These are phyloP conservation scores for Sakesphorus luctuosus DNA, from an alignment of 2,113 vertebrate species.

Conservation along the genomic window DNA sequence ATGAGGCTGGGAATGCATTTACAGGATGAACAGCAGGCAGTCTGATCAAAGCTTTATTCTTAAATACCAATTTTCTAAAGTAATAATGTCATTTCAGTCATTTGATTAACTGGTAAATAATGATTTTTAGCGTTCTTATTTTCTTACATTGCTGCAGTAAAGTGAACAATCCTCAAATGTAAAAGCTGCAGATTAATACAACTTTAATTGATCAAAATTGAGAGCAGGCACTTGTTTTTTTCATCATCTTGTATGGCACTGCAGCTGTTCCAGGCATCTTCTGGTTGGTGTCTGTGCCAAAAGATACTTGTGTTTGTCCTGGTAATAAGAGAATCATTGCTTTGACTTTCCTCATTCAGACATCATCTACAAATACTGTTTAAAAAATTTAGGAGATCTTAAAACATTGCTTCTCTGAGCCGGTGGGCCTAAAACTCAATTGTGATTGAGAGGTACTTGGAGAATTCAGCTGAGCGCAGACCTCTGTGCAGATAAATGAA, in stretches of 20 bases:
- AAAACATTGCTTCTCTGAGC: neutral
- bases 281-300: slow-evolving; percentile 45
- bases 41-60: neutral
- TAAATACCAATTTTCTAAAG: neutral
- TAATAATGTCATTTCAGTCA: neutral
- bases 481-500: neutral
- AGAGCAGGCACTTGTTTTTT: slow-evolving; percentile 50
- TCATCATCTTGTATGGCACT: slow-evolving; percentile 53
- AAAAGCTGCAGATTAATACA: slow-evolving; percentile 51
- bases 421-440: neutral
- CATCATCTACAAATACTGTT: slow-evolving; percentile 37
- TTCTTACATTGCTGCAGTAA: slow-evolving; percentile 8
- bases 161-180: slow-evolving; percentile 50
- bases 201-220: slow-evolving; percentile 65
- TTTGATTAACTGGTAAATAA: slow-evolving; percentile 48
- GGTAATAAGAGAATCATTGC: slow-evolving; percentile 59
- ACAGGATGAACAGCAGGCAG: neutral
- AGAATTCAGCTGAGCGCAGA: neutral
- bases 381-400: slow-evolving; percentile 33
- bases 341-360: slow-evolving; percentile 41
- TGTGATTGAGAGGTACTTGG: neutral
- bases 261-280: slow-evolving; percentile 55
- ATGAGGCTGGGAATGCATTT: neutral
- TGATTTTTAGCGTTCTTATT: slow-evolving; percentile 31
- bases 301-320: slow-evolving; percentile 51